These are phyloP conservation scores for Dunckerocampus dactyliophorus DNA, from an alignment of 2,113 vertebrate species.

Conservation along the genomic window DNA sequence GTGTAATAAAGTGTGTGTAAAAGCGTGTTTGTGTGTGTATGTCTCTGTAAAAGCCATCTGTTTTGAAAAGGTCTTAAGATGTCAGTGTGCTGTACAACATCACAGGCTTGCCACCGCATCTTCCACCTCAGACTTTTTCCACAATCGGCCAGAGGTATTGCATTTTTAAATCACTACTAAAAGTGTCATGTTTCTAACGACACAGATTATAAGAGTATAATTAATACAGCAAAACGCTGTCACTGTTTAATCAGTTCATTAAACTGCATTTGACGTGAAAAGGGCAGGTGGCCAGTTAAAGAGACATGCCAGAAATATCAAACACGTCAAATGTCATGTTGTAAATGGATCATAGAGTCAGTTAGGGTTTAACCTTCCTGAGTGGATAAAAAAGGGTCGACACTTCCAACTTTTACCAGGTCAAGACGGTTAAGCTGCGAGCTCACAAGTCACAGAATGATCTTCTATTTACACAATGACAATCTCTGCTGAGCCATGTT, in stretches of 20 bases:
- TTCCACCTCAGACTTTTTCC: conserved; percentile 8
- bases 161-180: neutral
- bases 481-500: conserved; percentile 6
- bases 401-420: conserved; percentile 36
- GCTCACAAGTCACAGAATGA: conserved; percentile 9
- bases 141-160: neutral
- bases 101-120: conserved; percentile 26
- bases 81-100: conserved; percentile 31
- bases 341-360: conserved; percentile 49
- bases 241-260: no score
- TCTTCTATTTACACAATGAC: conserved; percentile 12
- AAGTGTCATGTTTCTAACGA: neutral
- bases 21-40: no score
- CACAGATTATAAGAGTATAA: no score
- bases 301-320: conserved; percentile 3
- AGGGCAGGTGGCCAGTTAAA: neutral
- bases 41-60: no score
- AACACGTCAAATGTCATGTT: conserved; percentile 20
- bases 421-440: conserved; percentile 29
- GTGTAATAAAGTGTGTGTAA: no score
- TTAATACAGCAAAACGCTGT: no score
- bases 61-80: no score
- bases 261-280: neutral
- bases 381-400: conserved; percentile 34
- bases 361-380: conserved; percentile 50